Evolutionary conservation across 37 sponge, comb jelly and placozoan species (phyloP).

Genomic region (Beroe forskalii): DNA sequence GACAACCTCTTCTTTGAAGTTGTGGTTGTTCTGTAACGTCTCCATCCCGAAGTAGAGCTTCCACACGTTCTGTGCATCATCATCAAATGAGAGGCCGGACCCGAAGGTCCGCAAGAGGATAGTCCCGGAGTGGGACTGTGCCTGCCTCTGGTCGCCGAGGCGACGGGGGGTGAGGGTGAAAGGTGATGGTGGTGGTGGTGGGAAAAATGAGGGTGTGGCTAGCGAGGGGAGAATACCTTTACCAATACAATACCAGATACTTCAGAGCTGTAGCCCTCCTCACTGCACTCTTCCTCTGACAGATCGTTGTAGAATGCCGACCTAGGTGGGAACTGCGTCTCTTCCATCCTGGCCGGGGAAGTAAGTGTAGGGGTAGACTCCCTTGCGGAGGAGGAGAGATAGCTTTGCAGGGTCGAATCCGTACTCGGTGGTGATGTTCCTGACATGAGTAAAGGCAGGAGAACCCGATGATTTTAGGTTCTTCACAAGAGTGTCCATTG

Average conservation of each 20-base stretch:
- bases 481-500: background rate
- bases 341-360: background rate
- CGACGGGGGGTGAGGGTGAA: too few species aligned
- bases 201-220: too few species aligned
- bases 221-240: too few species aligned
- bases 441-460: background rate
- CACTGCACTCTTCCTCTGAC: background rate
- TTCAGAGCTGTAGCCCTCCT: slow-evolving; percentile 66
- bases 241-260: too few species aligned
- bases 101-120: too few species aligned
- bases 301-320: background rate
- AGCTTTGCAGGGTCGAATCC: background rate
- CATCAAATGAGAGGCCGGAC: too few species aligned
- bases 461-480: background rate
- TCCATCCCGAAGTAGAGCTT: background rate
- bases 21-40: background rate
- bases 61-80: slow-evolving; percentile 34
- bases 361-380: slow-evolving; percentile 48
- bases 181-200: too few species aligned
- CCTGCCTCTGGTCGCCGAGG: too few species aligned
- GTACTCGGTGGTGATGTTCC: background rate
- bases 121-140: too few species aligned
- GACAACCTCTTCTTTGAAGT: too few species aligned
- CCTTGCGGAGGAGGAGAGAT: slow-evolving; percentile 5
- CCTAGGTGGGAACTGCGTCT: background rate